These are phyloP conservation scores for Atta texana DNA, from an alignment of 1,140 invertebrate species.

Conservation along the genomic window DNA sequence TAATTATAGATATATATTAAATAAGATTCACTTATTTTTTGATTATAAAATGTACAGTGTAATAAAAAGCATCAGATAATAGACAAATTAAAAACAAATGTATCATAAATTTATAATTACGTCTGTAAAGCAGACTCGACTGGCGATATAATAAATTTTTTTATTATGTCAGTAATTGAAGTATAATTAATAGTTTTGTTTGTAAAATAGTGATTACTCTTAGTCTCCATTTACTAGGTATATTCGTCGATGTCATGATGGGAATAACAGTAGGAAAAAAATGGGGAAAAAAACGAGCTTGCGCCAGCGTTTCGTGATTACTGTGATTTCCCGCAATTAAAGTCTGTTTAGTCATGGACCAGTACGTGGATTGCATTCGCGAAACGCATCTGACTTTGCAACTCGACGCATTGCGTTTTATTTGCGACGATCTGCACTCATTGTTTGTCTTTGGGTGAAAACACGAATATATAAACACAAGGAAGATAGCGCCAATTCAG, in stretches of 20 bases:
- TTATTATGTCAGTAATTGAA: background rate
- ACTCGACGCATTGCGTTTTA: conserved; percentile 43
- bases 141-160: background rate
- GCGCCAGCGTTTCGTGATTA: conserved; percentile 70
- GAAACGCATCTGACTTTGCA: conserved; percentile 55
- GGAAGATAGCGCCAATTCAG: background rate
- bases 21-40: too few relatives aligned
- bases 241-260: background rate
- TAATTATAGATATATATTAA: too few relatives aligned
- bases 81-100: background rate
- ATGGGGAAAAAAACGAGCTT: conserved; percentile 53
- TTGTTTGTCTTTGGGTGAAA: background rate
- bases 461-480: background rate
- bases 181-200: conserved; percentile 4
- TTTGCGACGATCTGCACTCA: conserved; percentile 38
- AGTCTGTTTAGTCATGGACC: conserved; percentile 70
- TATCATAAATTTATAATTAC: background rate
- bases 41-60: background rate
- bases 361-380: conserved; percentile 68
- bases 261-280: background rate
- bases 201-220: conserved; percentile 9
- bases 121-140: background rate
- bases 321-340: conserved; percentile 77
- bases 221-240: conserved; percentile 1
- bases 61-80: background rate